Evolutionary conservation across 2,113 vertebrate species (phyloP).

Genomic region (Planiliza haematocheilus): DNA sequence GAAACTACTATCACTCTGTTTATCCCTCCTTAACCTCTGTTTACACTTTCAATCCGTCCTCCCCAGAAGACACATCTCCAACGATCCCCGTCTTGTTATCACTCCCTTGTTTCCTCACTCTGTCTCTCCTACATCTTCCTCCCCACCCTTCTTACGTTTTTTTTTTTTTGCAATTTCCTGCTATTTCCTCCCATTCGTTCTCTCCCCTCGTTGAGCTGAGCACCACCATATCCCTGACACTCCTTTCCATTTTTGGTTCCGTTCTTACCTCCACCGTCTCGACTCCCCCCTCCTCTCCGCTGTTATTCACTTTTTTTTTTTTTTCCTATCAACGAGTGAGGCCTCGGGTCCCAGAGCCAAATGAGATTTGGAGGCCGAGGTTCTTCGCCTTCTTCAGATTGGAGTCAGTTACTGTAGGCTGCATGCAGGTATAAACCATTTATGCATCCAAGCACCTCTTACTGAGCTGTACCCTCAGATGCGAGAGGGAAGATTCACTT

Average conservation of each 20-base stretch:
- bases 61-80: constrained; percentile 36
- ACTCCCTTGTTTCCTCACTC: constrained; percentile 24
- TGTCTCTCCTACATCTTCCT: constrained; percentile 20
- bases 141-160: constrained; percentile 9
- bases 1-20: constrained; percentile 51
- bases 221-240: constrained; percentile 50
- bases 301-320: constrained; percentile 48
- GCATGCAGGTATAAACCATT: constrained; percentile 80
- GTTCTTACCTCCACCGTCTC: constrained; percentile 39
- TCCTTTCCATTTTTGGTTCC: constrained; percentile 37
- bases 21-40: constrained; percentile 74
- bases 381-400: constrained; percentile 58
- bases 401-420: constrained; percentile 73
- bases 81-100: constrained; percentile 29
- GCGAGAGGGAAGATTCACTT: constrained; percentile 10
- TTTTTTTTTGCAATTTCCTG: constrained; percentile 52
- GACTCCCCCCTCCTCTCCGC: constrained; percentile 11
- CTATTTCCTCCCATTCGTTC: constrained; percentile 54
- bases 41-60: constrained; percentile 72
- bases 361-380: constrained; percentile 81
- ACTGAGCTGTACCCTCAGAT: constrained; percentile 9
- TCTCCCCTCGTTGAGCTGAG: constrained; percentile 28
- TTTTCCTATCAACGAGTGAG: constrained; percentile 57
- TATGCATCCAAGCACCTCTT: constrained; percentile 48
- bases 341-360: constrained; percentile 73